Conservation (phyloP, 2,113 vertebrate species). For the Speoplatyrhinus poulsoni region DNA sequence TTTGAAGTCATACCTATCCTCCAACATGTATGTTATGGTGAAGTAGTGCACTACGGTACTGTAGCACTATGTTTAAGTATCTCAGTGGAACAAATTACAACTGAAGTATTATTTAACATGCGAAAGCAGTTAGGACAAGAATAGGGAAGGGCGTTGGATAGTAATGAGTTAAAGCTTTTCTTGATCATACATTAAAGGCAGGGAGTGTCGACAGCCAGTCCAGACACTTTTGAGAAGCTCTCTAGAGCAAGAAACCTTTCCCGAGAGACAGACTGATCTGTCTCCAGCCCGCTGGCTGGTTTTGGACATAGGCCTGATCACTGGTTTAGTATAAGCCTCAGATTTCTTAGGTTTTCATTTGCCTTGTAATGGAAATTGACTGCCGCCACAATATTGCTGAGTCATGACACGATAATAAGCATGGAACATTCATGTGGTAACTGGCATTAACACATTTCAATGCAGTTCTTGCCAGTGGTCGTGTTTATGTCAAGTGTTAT, state of each 20-base stretch:
- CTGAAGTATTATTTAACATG: constrained; percentile 71
- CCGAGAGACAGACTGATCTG: constrained; percentile 59
- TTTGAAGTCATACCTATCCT: background rate
- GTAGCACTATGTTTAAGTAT: constrained; percentile 50
- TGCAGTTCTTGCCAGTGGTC: background rate
- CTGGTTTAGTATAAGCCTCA: constrained; percentile 1
- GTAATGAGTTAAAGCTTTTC: constrained; percentile 73
- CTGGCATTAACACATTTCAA: background rate
- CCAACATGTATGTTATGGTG: constrained; percentile 2
- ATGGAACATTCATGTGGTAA: background rate
- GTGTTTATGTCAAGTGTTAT: background rate
- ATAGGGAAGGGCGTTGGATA: constrained; percentile 58
- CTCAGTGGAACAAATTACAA: constrained; percentile 72
- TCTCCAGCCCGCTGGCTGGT: constrained; percentile 55
- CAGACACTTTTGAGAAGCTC: constrained; percentile 72
- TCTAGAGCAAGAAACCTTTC: constrained; percentile 58
- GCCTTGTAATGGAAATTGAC: background rate
- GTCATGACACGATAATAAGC: background rate
- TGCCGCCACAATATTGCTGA: background rate
- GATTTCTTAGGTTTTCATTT: background rate
- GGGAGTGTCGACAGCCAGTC: constrained; percentile 71
- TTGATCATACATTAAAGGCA: constrained; percentile 77
- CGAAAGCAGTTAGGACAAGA: constrained; percentile 71
- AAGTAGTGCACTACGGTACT: constrained; percentile 43
- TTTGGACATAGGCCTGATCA: constrained; percentile 27